phyloP scores from a whole-genome alignment of 2,888 invertebrate species.

The Tetragonula carbonaria region DNA sequence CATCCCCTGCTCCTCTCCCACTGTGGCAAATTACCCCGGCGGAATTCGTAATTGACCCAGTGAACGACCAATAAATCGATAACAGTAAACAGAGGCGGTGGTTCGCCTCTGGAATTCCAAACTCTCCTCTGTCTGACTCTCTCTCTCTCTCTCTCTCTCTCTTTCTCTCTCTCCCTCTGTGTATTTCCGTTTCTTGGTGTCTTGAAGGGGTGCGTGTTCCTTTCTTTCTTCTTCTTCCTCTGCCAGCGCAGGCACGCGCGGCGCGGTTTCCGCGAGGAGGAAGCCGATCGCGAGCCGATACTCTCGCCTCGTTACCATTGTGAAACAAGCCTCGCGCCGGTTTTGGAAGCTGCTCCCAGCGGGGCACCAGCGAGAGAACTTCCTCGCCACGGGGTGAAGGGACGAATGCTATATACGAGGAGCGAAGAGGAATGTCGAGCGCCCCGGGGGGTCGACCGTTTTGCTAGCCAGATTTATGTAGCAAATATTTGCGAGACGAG shows the following conservation, averaged over 20 bases:
- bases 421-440: conserved; percentile 59
- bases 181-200: neutral
- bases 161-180: too few species aligned
- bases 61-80: conserved; percentile 54
- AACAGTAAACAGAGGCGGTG: conserved; percentile 30
- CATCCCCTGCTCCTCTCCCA: neutral
- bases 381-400: too few species aligned
- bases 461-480: conserved; percentile 72
- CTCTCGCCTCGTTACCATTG: conserved; percentile 33
- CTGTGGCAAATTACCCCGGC: conserved; percentile 33
- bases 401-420: conserved; percentile 6
- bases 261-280: conserved; percentile 29
- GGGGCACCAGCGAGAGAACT: neutral
- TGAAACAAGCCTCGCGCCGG: conserved; percentile 10
- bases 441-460: conserved; percentile 58
- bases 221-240: too few species aligned
- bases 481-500: conserved; percentile 77
- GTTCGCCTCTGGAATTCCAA: conserved; percentile 24
- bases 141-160: too few species aligned
- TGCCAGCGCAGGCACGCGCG: neutral
- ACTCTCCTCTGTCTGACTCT: neutral
- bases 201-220: neutral
- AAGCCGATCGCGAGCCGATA: conserved; percentile 39
- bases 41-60: conserved; percentile 59
- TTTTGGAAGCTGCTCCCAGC: conserved; percentile 49